phyloP scores from a whole-genome alignment of 1,140 invertebrate species.

The Acromyrmex echinatior region DNA sequence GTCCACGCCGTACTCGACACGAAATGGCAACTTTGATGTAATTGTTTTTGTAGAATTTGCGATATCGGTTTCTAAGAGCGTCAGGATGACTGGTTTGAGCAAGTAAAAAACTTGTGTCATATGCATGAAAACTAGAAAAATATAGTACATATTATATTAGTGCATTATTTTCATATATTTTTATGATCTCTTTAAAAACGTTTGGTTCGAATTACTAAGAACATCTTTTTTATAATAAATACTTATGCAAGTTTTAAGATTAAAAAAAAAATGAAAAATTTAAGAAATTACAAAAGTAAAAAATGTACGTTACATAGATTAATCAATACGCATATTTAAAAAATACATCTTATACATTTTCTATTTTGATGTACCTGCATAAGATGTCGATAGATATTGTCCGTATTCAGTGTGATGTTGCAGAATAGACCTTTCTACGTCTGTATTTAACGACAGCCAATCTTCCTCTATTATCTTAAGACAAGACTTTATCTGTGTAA shows the following conservation, averaged over 20 bases:
- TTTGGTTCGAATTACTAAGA: background rate
- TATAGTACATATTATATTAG: background rate
- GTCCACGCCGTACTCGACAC: constrained; percentile 13
- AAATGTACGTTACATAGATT: too few species aligned
- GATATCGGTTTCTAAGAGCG: constrained; percentile 11
- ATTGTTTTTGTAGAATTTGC: background rate
- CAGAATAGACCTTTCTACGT: constrained; percentile 24
- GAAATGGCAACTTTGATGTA: constrained; percentile 26
- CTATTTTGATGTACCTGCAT: constrained; percentile 9
- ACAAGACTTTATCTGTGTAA: constrained; percentile 32
- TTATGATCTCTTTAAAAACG: background rate
- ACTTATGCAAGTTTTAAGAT: background rate
- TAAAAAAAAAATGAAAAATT: constrained; percentile 20
- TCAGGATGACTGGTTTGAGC: background rate
- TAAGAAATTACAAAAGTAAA: background rate
- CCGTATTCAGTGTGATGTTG: background rate
- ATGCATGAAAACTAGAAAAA: constrained; percentile 40
- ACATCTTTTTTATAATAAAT: background rate
- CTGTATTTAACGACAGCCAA: constrained; percentile 33
- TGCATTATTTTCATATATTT: background rate
- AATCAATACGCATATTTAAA: background rate
- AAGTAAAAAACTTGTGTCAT: constrained; percentile 3
- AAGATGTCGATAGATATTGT: constrained; percentile 1
- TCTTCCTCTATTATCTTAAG: constrained; percentile 19
- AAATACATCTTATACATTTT: constrained; percentile 2